A percentile compares a stretch with the other conserved stretches of the same genome.
These are phyloP conservation scores for Hippocampus comes DNA, from an alignment of 2,113 vertebrate genomes.

Conservation along the genomic window DNA sequence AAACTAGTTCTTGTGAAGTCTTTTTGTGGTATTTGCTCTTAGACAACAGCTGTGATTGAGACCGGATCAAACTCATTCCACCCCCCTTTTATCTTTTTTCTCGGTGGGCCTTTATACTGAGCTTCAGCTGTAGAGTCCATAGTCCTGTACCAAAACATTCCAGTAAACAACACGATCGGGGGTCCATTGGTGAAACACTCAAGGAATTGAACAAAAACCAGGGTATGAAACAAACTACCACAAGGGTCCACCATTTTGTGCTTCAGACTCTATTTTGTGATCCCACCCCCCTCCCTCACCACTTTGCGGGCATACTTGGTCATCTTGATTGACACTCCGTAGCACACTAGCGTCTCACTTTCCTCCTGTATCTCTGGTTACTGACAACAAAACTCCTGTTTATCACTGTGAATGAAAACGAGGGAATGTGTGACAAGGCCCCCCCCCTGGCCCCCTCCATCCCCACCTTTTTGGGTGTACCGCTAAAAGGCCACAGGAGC, in stretches of 20 bases:
- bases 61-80: slow-evolving; percentile 61
- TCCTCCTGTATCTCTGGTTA: slow-evolving; percentile 7
- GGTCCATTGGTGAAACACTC: slow-evolving; percentile 7
- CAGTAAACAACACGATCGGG: slow-evolving; percentile 38
- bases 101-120: slow-evolving; percentile 74
- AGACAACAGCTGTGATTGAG: slow-evolving; percentile 82
- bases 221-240: background rate
- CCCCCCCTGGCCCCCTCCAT: background rate
- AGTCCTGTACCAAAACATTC: slow-evolving; percentile 56
- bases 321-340: background rate
- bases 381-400: slow-evolving; percentile 26
- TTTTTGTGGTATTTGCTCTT: slow-evolving; percentile 87
- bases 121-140: slow-evolving; percentile 45
- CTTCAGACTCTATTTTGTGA: background rate
- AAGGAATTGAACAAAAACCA: slow-evolving; percentile 3
- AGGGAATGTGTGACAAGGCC: slow-evolving; percentile 20
- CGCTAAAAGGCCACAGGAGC: slow-evolving; percentile 55
- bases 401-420: slow-evolving; percentile 68
- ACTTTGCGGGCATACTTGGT: background rate
- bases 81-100: slow-evolving; percentile 35
- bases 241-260: slow-evolving; percentile 7
- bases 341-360: background rate
- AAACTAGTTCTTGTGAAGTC: slow-evolving; percentile 89
- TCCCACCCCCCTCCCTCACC: background rate
- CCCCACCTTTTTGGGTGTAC: slow-evolving; percentile 16